Conservation (phyloP, 1,140 invertebrate genomes). For the Batillaria attramentaria region DNA sequence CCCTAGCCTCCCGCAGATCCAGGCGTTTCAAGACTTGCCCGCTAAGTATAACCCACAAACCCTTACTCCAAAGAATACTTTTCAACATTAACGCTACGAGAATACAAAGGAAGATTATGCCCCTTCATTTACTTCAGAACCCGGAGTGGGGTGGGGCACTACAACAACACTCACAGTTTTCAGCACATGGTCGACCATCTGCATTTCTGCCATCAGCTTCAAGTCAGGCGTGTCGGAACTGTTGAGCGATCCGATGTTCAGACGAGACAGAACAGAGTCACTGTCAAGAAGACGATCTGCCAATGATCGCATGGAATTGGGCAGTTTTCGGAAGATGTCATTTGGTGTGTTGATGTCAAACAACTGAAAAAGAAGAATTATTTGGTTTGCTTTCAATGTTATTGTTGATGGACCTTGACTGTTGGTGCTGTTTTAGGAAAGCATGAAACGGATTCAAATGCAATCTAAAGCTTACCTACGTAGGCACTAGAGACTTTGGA, state of each 20-base stretch:
- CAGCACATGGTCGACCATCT: constrained; percentile 64
- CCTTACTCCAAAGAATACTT: no score
- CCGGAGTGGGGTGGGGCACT: no score
- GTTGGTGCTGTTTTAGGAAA: background rate
- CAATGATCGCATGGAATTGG: constrained; percentile 55
- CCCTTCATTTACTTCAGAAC: no score
- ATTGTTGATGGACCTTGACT: no score
- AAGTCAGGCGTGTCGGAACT: constrained; percentile 54
- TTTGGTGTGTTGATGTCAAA: constrained; percentile 66
- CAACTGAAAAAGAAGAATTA: constrained; percentile 56
- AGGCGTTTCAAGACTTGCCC: no score
- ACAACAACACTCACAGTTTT: constrained; percentile 56
- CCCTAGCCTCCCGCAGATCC: no score
- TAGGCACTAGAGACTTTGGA: no score
- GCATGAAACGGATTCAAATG: no score
- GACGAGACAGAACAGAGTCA: constrained; percentile 54
- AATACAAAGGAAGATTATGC: no score
- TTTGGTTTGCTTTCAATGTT: background rate
- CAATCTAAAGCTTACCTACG: no score
- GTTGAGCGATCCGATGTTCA: constrained; percentile 58
- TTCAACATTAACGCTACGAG: no score
- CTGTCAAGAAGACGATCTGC: constrained; percentile 55
- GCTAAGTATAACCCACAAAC: no score
- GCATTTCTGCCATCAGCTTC: constrained; percentile 63
- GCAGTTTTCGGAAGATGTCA: constrained; percentile 61